Percentiles rank a stretch among this genome's conserved stretches.
Conservation (phyloP, 2,113 vertebrate species). For the Tychaedon coryphoeus region DNA sequence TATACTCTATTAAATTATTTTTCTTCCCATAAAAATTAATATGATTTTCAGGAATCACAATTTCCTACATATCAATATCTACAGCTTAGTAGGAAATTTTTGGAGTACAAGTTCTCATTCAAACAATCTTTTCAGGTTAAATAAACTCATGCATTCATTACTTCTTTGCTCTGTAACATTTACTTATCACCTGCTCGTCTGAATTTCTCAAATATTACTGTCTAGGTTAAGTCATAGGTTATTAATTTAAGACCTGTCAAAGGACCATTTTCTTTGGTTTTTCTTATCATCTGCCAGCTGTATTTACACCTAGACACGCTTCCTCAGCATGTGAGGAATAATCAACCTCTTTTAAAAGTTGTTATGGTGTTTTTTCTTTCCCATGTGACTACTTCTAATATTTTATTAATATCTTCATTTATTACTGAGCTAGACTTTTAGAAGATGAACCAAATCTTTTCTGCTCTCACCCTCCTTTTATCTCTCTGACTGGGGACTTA, state of each 20-base stretch:
- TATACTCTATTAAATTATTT: neutral
- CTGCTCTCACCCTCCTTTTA: neutral
- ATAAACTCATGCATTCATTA: neutral
- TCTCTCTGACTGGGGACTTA: neutral
- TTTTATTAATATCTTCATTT: neutral
- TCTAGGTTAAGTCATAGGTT: neutral
- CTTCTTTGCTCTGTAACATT: neutral
- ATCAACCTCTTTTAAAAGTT: neutral
- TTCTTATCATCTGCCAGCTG: neutral
- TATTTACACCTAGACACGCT: neutral
- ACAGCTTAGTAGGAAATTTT: neutral
- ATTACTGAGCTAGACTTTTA: neutral
- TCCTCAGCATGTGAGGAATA: neutral
- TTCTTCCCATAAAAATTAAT: neutral
- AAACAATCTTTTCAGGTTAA: neutral
- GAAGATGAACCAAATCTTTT: neutral
- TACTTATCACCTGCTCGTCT: neutral
- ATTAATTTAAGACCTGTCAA: neutral
- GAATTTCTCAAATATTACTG: neutral
- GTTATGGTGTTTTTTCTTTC: neutral
- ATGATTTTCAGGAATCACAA: neutral
- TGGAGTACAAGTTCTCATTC: neutral
- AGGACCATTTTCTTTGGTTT: neutral
- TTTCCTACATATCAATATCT: neutral
- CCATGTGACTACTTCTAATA: neutral